Conservation (phyloP, 2,797 vertebrate species). For the Dendrocincla tyrannina region DNA sequence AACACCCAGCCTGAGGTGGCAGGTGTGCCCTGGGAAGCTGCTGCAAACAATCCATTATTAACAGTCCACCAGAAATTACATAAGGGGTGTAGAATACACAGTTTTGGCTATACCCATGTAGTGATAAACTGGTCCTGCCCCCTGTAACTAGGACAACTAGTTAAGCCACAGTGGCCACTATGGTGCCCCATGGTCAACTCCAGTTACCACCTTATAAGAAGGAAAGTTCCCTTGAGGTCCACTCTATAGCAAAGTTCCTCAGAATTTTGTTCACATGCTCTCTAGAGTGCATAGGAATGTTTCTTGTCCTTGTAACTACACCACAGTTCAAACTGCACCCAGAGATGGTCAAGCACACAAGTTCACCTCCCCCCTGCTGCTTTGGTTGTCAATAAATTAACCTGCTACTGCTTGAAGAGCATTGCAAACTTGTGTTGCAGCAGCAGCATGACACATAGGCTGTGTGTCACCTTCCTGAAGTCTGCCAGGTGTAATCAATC, state of each 20-base stretch:
- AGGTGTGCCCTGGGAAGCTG: too few relatives aligned
- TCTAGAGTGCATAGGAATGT: neutral
- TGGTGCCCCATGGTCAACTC: fast-evolving
- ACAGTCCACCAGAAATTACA: too few relatives aligned
- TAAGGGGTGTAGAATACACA: too few relatives aligned
- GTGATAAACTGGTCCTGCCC: too few relatives aligned
- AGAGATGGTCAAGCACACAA: neutral
- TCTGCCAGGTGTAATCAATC: neutral
- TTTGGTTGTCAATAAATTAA: neutral
- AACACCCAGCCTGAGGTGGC: too few relatives aligned
- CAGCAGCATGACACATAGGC: neutral
- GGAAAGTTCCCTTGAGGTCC: neutral
- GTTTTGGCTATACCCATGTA: too few relatives aligned
- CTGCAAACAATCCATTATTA: too few relatives aligned
- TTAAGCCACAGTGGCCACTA: neutral
- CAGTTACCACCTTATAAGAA: neutral
- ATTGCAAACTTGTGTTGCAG: neutral
- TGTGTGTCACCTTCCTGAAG: neutral
- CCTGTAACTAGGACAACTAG: too few relatives aligned
- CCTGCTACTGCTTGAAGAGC: neutral
- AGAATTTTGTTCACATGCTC: neutral
- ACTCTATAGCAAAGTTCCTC: neutral
- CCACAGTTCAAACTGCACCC: neutral
- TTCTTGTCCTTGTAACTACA: neutral
- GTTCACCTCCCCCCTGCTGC: neutral